phyloP scores from a whole-genome alignment of 2,888 invertebrate genomes.

The Laothoe populi region DNA sequence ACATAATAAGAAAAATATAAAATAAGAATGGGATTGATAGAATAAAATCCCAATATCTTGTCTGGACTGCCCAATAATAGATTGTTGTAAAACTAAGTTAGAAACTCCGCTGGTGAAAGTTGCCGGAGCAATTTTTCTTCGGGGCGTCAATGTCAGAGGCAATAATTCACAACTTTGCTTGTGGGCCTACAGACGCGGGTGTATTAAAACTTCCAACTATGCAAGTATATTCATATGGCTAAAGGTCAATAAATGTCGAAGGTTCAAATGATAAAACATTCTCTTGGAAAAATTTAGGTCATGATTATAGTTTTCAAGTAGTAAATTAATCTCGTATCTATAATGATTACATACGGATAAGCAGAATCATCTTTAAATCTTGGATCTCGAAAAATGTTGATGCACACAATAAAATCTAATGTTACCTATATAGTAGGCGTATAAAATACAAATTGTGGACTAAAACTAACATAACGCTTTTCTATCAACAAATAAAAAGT shows the following conservation, averaged over 20 bases:
- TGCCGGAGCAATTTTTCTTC: slow-evolving; percentile 69
- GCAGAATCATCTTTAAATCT: too few relatives aligned
- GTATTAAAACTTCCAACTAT: slow-evolving; percentile 38
- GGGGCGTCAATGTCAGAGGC: slow-evolving; percentile 67
- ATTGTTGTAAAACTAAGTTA: slow-evolving; percentile 40
- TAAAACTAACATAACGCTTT: background rate
- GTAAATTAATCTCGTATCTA: too few relatives aligned
- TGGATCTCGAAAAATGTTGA: too few relatives aligned
- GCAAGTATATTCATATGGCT: slow-evolving; percentile 20
- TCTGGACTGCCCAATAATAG: slow-evolving; percentile 42
- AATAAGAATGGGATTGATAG: slow-evolving; percentile 21
- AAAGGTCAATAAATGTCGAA: slow-evolving; percentile 8
- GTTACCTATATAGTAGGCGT: too few relatives aligned
- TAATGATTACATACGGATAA: too few relatives aligned
- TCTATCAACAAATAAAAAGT: slow-evolving; percentile 2
- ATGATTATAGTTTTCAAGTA: background rate
- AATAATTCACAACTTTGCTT: slow-evolving; percentile 67
- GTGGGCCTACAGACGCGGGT: slow-evolving; percentile 38
- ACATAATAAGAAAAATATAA: background rate
- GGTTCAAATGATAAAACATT: slow-evolving; percentile 12
- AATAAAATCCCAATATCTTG: slow-evolving; percentile 42
- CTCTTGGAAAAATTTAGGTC: background rate
- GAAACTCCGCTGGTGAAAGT: slow-evolving; percentile 54
- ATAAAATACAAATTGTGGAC: background rate
- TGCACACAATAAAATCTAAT: too few relatives aligned